Conservation (phyloP, 2,113 vertebrate species). For the Scomber scombrus region DNA sequence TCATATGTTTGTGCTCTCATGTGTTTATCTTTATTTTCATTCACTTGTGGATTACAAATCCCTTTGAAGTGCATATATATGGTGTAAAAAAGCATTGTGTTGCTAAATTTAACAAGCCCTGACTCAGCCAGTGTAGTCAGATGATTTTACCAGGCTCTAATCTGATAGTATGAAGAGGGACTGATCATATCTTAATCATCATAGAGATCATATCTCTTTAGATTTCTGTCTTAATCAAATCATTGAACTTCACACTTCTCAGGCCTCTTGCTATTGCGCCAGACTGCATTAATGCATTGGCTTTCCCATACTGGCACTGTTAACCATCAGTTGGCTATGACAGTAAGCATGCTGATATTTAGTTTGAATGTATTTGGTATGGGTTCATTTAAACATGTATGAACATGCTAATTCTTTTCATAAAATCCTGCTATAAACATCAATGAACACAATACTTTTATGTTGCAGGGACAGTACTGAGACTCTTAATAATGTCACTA, state of each 20-base stretch:
- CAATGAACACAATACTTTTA: neutral
- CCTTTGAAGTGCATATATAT: conserved; percentile 10
- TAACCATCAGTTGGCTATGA: neutral
- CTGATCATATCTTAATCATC: conserved; percentile 50
- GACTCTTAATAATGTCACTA: neutral
- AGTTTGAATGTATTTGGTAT: conserved; percentile 4
- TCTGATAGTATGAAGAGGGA: conserved; percentile 12
- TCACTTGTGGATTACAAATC: neutral
- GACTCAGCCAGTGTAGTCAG: conserved; percentile 9
- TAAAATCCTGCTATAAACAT: neutral
- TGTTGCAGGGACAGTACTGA: neutral
- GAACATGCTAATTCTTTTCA: neutral
- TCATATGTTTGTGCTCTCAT: conserved; percentile 8
- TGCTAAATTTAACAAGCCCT: neutral
- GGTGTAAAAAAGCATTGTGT: conserved; percentile 6
- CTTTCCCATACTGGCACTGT: neutral
- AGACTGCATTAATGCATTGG: neutral
- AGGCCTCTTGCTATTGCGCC: neutral
- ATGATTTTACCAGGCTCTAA: conserved; percentile 1
- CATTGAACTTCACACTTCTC: conserved; percentile 22
- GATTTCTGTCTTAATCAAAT: conserved; percentile 39
- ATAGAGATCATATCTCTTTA: conserved; percentile 27
- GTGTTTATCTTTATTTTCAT: neutral
- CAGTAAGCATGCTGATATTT: neutral
- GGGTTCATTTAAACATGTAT: neutral